Evolutionary conservation across 2,797 vertebrate genomes (phyloP), one percentile per base, ranked within the genome.

Genomic region (Argentina silus): DNA sequence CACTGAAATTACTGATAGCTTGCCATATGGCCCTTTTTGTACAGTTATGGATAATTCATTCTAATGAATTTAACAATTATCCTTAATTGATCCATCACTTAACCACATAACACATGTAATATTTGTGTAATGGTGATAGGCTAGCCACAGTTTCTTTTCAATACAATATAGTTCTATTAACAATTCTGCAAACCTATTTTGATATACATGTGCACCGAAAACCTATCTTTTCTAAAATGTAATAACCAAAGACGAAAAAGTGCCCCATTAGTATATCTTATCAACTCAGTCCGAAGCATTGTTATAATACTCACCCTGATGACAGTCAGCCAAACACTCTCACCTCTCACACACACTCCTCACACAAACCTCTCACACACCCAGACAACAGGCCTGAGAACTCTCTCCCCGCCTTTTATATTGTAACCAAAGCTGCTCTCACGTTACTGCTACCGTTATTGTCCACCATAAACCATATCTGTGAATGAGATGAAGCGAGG

Each of bases 381-480:
- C 59, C 23, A 69, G 55, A 57, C 60, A 42, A 1, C 45, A 66
- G 11, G 14, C 47, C 62, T 71, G 68, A 42, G 62, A 61, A 51
- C 78, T 43, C 72, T 56, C 42, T 27, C 66, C n/a, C 67, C 67
- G 42, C 67, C 69, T 78, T 85, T 81, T 87, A 87, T 83, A 81
- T 66, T 78, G 81, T 81, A 83, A 83, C 72, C 50, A 63, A 78
- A 81, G 81, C 78, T 73, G 17, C 74, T 72, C 69, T 68, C 23
- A 27, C 27, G 27, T 57, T 74, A 61, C 72, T 68, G 27, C 61
- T 61, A 64, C 60, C 61, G 73, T 27, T 70, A 71, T 78, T 48
- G 6, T 60, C 36, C 36, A 53, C 6, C 56, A 53, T 70, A 67
- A 59, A 53, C 74, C 73, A 64, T 65, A 44, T 72, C 42, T 61